Conservation (phyloP, 2,888 invertebrate species). For the Melieria picta region DNA sequence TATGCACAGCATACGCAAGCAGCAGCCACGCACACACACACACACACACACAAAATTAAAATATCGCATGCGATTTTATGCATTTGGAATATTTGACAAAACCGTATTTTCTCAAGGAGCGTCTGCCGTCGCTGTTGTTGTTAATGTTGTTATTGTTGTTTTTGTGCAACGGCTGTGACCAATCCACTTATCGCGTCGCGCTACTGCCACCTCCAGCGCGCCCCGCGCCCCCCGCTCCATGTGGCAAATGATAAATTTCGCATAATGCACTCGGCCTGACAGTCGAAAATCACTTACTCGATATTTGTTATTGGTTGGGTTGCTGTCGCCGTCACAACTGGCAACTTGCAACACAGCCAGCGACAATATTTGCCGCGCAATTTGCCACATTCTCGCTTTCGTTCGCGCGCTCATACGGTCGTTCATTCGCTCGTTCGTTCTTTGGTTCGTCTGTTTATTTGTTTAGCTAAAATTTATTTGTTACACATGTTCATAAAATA, state of each 20-base stretch:
- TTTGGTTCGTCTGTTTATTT: conserved; percentile 26
- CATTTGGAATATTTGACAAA: conserved; percentile 40
- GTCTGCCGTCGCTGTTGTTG: not conserved
- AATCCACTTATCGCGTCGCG: not conserved
- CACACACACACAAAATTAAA: too few relatives aligned
- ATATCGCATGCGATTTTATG: too few relatives aligned
- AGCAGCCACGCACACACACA: too few relatives aligned
- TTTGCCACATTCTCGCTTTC: not conserved
- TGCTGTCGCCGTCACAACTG: too few relatives aligned
- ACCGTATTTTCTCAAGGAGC: not conserved
- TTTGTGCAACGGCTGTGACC: conserved; percentile 16
- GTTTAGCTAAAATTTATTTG: conserved; percentile 46
- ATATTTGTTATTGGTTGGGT: not conserved
- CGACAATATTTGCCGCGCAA: too few relatives aligned
- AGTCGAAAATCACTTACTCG: conserved; percentile 57
- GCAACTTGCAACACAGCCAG: too few relatives aligned
- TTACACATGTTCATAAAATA: conserved; percentile 49
- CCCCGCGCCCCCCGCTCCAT: not conserved
- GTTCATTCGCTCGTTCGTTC: not conserved
- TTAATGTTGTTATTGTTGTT: conserved; percentile 6
- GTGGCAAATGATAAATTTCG: conserved; percentile 42
- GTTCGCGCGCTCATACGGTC: not conserved
- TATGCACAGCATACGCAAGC: conserved; percentile 41
- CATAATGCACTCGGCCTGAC: conserved; percentile 57
- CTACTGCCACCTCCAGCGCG: not conserved